Conservation (phyloP, 1,140 invertebrate species). For the Trinorchestia longiramus region DNA sequence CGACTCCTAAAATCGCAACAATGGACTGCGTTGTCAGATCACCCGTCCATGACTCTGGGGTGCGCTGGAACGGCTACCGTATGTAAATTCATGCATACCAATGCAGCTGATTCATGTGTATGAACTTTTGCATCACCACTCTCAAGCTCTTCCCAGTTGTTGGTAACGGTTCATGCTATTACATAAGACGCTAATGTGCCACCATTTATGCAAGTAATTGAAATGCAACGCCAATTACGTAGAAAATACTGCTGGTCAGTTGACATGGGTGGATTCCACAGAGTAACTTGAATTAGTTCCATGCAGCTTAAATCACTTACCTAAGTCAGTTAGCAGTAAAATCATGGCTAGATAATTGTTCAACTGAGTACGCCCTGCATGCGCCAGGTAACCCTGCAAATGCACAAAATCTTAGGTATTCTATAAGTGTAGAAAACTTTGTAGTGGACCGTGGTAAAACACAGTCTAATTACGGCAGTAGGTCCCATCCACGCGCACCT, state of each 20-base stretch:
- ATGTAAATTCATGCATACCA: background rate
- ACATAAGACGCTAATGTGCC: background rate
- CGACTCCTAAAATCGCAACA: background rate
- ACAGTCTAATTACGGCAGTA: no score
- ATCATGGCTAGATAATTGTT: background rate
- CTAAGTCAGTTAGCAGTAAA: background rate
- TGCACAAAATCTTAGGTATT: no score
- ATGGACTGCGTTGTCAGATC: background rate
- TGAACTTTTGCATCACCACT: background rate
- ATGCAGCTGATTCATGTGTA: background rate
- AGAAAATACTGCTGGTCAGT: background rate
- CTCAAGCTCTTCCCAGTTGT: background rate
- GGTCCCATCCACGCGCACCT: no score
- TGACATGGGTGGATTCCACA: background rate
- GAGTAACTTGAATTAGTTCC: background rate
- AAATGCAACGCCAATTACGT: background rate
- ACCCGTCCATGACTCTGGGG: background rate
- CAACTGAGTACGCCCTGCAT: background rate
- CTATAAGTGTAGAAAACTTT: no score
- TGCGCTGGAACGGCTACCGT: background rate
- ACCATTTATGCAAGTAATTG: background rate
- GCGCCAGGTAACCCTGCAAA: no score
- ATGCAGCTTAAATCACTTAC: background rate
- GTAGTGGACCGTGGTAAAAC: no score
- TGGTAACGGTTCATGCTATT: background rate